These are phyloP conservation scores for Corythornis leucogaster DNA, from an alignment of 2,797 vertebrate species.

Conservation along the genomic window DNA sequence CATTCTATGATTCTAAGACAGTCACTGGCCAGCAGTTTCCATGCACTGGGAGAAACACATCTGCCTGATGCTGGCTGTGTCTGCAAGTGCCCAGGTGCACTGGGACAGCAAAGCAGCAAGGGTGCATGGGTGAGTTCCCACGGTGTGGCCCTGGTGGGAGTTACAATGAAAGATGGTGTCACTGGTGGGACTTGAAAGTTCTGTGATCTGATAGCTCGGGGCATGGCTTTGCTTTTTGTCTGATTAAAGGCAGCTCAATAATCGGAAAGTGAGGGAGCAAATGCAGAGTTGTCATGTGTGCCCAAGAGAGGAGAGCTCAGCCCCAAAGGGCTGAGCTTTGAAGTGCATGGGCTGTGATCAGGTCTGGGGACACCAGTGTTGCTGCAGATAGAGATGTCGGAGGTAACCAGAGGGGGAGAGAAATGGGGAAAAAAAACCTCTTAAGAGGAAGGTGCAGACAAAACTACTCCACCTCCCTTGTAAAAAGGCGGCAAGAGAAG, in stretches of 20 bases:
- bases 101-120: background rate
- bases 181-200: background rate
- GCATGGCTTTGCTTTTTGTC: background rate
- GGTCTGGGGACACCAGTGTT: background rate
- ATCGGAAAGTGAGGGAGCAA: rapidly evolving
- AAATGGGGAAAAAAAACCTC: background rate
- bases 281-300: rapidly evolving
- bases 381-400: background rate
- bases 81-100: background rate
- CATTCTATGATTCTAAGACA: too few relatives aligned
- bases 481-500: background rate
- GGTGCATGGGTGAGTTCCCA: background rate
- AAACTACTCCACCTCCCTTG: background rate
- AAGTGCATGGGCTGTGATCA: background rate
- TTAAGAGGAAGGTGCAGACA: background rate
- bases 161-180: background rate
- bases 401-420: background rate
- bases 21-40: background rate
- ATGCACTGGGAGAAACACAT: background rate
- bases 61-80: background rate
- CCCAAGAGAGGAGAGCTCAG: background rate
- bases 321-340: background rate
- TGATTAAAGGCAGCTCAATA: background rate
- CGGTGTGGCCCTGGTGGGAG: rapidly evolving
- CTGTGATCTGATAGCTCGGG: background rate